Base-by-base conservation (phyloP, 1,140 invertebrate genomes). In the Colletes gigas region DNA sequence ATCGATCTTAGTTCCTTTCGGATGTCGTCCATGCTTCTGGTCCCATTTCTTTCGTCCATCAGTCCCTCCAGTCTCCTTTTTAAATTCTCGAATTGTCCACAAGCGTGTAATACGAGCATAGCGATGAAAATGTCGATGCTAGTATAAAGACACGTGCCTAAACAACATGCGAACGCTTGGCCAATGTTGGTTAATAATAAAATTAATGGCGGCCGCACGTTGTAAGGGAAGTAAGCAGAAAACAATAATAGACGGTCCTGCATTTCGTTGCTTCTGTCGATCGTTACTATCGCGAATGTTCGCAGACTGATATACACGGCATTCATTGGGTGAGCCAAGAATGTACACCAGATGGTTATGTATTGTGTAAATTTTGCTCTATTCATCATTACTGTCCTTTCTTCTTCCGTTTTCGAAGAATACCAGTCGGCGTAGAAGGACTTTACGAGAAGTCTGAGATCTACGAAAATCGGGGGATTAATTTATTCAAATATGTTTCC, bases 81-180 rank as follows among this genome's bases (percentile, higher is more conserved):
- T 9, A 89, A 7, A 54, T 85, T 85, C 17, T 66, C 62, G 12
- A 89, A 66, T 39, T 89, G 88, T 1, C 81, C 83, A 9, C 84
- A 88, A 1, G 77, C 12, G 55, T 90, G 88, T 12, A 89, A 67
- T 4, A 90, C 71, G 17, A 89, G 30, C 76, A 86, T 86, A 6
- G 81, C 81, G 4, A 88, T 76, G 21, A 90, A 83, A 17, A 82
- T 86, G 41, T 87, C 85, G 0, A 78, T 65, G 9, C 77, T 81
- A 0, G 85, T 81, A n/a, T 89, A 90, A 12, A 77, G 62, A 3
- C 82, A 60, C 2, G 82, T 77, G 0, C 76, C 65, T 8, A 75
- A 63, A 17, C 81, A 84, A 30, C 44, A 83, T 0, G 63, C 77
- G 7, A 88, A 5, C 14, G 82, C 76, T 75, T 90, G 89, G 3